These are phyloP conservation scores for Mamestra configurata DNA, from an alignment of 1,140 invertebrate genomes.

Conservation along the genomic window DNA sequence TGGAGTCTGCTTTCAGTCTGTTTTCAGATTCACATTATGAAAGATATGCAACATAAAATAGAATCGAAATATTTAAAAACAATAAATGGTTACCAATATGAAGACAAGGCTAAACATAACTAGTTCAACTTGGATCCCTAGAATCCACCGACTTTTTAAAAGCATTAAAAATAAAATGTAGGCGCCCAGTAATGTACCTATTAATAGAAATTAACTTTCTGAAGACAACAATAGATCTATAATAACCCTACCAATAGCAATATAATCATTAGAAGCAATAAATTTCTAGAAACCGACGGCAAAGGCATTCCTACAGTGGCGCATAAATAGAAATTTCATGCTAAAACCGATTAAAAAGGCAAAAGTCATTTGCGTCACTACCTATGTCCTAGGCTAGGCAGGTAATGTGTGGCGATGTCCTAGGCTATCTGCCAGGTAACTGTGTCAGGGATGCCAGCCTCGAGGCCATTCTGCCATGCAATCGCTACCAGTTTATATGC, in stretches of 20 bases:
- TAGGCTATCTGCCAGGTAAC: conserved; percentile 19
- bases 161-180: too few relatives aligned
- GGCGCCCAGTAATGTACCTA: too few relatives aligned
- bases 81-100: too few relatives aligned
- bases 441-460: conserved; percentile 31
- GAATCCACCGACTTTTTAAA: too few relatives aligned
- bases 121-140: too few relatives aligned
- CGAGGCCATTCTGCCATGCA: conserved; percentile 34
- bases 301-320: background rate
- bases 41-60: too few relatives aligned
- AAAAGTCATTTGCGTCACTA: conserved; percentile 33
- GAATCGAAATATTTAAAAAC: too few relatives aligned
- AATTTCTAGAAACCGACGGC: background rate
- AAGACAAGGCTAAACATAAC: too few relatives aligned
- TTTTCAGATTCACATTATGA: too few relatives aligned
- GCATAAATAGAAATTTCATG: conserved; percentile 25
- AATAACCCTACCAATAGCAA: background rate
- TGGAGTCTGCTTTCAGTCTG: too few relatives aligned
- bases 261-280: background rate
- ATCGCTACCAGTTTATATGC: conserved; percentile 35
- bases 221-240: too few relatives aligned
- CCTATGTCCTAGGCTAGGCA: conserved; percentile 32
- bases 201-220: too few relatives aligned
- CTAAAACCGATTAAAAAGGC: conserved; percentile 29
- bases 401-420: conserved; percentile 39